Evolutionary conservation across 2,797 vertebrate species (phyloP).

Genomic region (Parambassis ranga): DNA sequence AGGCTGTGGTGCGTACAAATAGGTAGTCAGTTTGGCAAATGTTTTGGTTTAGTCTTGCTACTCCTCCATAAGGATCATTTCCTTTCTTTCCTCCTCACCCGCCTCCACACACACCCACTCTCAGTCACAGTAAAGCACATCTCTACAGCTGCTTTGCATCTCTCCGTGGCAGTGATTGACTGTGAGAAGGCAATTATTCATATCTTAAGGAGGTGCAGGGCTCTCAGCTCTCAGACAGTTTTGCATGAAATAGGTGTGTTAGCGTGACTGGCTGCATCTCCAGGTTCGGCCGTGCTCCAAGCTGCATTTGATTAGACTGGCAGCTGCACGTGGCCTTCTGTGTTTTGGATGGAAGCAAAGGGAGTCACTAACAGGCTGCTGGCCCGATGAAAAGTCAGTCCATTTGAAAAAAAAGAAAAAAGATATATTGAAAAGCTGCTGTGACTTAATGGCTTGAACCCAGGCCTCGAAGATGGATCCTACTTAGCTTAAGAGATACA

Average conservation of each 20-base stretch:
- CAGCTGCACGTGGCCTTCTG: not conserved
- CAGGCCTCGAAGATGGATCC: not conserved
- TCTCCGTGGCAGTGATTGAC: not conserved
- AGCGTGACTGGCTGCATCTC: not conserved
- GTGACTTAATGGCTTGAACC: not conserved
- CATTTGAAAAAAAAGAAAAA: not conserved
- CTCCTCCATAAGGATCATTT: conserved; percentile 10
- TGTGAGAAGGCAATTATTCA: not conserved
- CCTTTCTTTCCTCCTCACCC: not conserved
- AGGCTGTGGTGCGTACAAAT: not conserved
- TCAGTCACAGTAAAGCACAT: not conserved
- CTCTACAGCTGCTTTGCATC: not conserved
- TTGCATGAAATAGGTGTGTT: not conserved
- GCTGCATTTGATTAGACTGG: not conserved
- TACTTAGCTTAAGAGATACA: not conserved
- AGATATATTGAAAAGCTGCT: not conserved
- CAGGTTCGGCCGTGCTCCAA: not conserved
- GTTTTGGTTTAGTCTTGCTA: not conserved
- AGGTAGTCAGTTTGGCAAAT: conserved; percentile 1
- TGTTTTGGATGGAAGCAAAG: not conserved
- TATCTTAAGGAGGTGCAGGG: not conserved
- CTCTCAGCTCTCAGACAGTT: not conserved
- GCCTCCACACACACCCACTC: not conserved
- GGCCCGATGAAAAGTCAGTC: not conserved
- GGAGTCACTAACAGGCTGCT: not conserved